Evolutionary conservation across 1,140 invertebrate genomes (phyloP).

Genomic region (Conopomorpha cramerella): DNA sequence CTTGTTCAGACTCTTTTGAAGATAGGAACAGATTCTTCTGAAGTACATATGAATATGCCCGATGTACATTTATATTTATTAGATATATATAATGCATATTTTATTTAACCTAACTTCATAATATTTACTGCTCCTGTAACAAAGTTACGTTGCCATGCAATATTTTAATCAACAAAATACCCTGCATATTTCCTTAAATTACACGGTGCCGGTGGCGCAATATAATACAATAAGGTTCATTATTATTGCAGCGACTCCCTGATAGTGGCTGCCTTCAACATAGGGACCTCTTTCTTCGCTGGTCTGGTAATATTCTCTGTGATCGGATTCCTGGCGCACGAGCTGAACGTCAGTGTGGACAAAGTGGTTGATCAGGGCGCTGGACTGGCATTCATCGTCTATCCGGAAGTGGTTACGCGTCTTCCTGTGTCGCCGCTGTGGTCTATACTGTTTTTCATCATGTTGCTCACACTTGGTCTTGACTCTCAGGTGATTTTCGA

Average conservation of each 20-base stretch:
- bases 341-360: conserved; percentile 71
- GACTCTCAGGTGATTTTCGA: conserved; percentile 70
- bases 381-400: conserved; percentile 84
- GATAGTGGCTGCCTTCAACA: conserved; percentile 77
- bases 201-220: no score
- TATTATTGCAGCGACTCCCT: conserved; percentile 69
- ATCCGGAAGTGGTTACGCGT: conserved; percentile 83
- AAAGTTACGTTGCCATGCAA: no score
- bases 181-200: no score
- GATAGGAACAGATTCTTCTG: no score
- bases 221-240: no score
- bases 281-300: conserved; percentile 78
- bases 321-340: conserved; percentile 78
- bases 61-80: no score
- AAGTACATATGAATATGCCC: no score
- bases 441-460: conserved; percentile 86
- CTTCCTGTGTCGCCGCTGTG: conserved; percentile 81
- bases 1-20: no score
- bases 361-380: conserved; percentile 78
- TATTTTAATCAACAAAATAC: no score
- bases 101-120: no score
- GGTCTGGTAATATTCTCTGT: conserved; percentile 80
- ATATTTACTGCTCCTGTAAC: no score
- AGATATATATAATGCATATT: no score
- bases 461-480: conserved; percentile 77